Evolutionary conservation across 2,113 vertebrate genomes (phyloP).

Genomic region (Hirundichthys speculiger): DNA sequence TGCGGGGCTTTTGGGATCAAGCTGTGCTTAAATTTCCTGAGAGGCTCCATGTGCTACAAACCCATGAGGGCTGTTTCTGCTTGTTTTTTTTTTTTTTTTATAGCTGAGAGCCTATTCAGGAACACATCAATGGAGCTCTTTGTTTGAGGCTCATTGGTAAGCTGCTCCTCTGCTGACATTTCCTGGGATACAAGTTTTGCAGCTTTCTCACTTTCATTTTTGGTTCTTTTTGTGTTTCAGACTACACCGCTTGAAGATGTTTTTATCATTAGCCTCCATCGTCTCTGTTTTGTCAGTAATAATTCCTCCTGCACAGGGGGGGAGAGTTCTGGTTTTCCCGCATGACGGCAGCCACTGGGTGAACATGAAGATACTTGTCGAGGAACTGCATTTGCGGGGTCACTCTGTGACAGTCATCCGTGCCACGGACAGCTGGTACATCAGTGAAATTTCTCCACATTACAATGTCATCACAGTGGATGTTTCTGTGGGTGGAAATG

Average conservation of each 20-base stretch:
- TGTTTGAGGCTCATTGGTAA: not conserved
- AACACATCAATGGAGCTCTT: not conserved
- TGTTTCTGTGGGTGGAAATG: constrained; percentile 41
- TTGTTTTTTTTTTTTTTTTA: too few species aligned
- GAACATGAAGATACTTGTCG: constrained; percentile 72
- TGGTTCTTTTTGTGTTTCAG: constrained; percentile 25
- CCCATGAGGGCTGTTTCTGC: constrained; percentile 12
- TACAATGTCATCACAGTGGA: constrained; percentile 59
- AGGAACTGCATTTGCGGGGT: constrained; percentile 60
- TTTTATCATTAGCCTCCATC: constrained; percentile 9
- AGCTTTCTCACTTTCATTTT: not conserved
- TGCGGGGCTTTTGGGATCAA: constrained; percentile 27
- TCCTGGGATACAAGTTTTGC: not conserved
- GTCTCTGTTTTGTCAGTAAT: constrained; percentile 13
- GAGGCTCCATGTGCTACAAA: constrained; percentile 16
- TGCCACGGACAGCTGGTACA: constrained; percentile 69
- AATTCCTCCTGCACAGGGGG: constrained; percentile 16
- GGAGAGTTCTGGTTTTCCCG: constrained; percentile 72
- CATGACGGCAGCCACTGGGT: constrained; percentile 78
- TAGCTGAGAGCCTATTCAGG: constrained; percentile 6
- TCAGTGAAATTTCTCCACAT: constrained; percentile 61
- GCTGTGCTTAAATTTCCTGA: too few species aligned
- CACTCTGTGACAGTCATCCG: constrained; percentile 67
- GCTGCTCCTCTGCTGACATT: not conserved
- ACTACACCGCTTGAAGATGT: constrained; percentile 20